Evolutionary conservation across 2,113 vertebrate genomes (phyloP), one percentile per base, ranked within the genome.

Genomic region (Falco punctatus): DNA sequence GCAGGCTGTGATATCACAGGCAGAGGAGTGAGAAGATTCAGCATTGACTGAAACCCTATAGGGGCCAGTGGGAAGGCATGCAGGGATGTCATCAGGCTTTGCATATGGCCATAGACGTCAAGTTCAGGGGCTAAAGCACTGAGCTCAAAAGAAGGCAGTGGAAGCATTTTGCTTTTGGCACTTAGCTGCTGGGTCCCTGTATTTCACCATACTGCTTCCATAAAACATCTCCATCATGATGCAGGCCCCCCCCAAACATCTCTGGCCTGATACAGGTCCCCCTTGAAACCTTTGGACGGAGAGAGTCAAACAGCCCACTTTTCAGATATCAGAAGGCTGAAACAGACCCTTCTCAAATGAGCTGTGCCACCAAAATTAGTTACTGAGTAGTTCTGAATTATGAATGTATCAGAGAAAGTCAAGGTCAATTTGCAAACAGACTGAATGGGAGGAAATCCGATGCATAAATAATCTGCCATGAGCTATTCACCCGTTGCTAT

Each of bases 391-490:
- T 3, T 81, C 33, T 78, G 89, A 90, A n/a, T 58, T 49, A 55
- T 32, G 42, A 58, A 62, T 17, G 14, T 20, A 30, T 9, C 3
- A 3, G 82, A 66, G 49, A 46, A 92, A 92, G 57, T 74, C 59
- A 67, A 82, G 87, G 94, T 81, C 65, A 52, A 24, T 84, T 94
- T 92, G 89, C 94, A 87, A 94, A 22, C 10, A 27, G 92, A 62
- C n/a, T 0, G 2, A 86, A 71, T 0, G 1, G 78, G 74, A 87
- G 73, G 91, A 95, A 96, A 94, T 89, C 35, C 0, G 21, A 87
- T 9, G 58, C 86, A 78, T 73, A 54, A 94, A 94, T 88, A 86
- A 92, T 74, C 66, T 78, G 59, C 42, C n/a, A 9, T 79, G 77
- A 96, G 84, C 94, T 93, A 27, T 65, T 95, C 81, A 82, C 69